Evolutionary conservation across 2,797 vertebrate species (phyloP), one percentile per base, ranked within the genome.

Genomic region (Cyclopterus lumpus): DNA sequence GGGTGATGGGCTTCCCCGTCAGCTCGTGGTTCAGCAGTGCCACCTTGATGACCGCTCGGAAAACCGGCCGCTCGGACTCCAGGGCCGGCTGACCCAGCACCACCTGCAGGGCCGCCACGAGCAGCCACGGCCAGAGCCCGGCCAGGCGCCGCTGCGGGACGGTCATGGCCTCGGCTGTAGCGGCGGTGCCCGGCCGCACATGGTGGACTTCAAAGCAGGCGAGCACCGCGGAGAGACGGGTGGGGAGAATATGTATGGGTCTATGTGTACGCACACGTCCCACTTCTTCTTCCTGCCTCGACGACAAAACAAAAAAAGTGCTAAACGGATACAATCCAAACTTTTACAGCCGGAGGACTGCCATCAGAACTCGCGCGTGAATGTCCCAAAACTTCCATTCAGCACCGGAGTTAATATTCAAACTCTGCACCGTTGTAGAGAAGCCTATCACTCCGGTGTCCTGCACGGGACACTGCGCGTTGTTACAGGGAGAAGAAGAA

Each of bases 111-210:
- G 95, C 95, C 89, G 96, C 96, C 96, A 97, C 95, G 90, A 99
- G 95, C 95, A 99, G 97, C 97, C 96, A 96, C 96, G 93, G 93
- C 93, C 93, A 93, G 85, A 94, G 90, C 84, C 91, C 95, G 96
- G 96, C 96, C 97, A 96, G 94, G 94, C 95, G 97, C 95, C 95
- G 95, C 95, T 83, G 96, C 93, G 94, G 87, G 95, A 96, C 95
- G 92, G 93, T 97, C 97, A 97, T 99, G 97, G 97, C 96, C 96
- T 96, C 95, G 96, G 96, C 95, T 97, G 97, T 83, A 94, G 96
- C 94, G 94, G 96, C 96, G 93, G 90, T 93, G 96, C 92, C 93
- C 81, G 94, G 95, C 95, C 96, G 95, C 94, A 93, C 97, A 99
- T 99, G 93, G 94, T 95, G 97, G 94, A 95, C 92, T 85, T 94